Base-by-base conservation (phyloP, 2,888 invertebrate genomes). In the Folsomia manolachei region DNA sequence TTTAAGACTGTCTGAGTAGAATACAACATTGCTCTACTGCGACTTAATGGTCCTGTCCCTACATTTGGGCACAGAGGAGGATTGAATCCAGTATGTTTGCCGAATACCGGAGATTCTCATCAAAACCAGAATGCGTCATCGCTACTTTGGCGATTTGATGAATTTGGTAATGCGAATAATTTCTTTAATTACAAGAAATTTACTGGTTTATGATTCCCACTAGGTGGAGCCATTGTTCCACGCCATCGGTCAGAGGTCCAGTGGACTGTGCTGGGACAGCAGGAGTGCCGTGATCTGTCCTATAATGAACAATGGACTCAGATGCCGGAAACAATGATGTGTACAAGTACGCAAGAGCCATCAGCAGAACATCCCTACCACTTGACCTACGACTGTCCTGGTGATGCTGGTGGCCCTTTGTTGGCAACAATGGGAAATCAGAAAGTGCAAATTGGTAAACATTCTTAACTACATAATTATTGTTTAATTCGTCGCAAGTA, bases 21-120 rank as follows among this genome's bases (percentile, higher is more conserved):
- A 53, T 73, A 85, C 77, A 85, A 85, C 75, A 83, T 85, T 53
- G 85, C 85, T 14, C 74, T 85, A 9, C 75, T 85, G 9, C 80
- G 82, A 71, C 77, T 85, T 2, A 69, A 76, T 19, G 75, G 77
- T 7, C 78, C 79, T 4, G 81, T 82, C 4, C 76, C 76, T 27
- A 75, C 70, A 4, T 82, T 78, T 72, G 79, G 79, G 0, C 69
- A 68, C 19, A 81, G 81, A n/a, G 69, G 65, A 7, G 79, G 76
- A 52, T 76, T 82, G 2, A 74, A 75, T 51, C 82, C 82, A 0
- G 79, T 83, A n/a, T 83, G 83, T 70, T 73, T 82, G 19, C 83
- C 83, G 7, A 27, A 68, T n/a, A 26, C 65, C 19, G 63, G 63
- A n/a, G 62, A 56, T 25, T 64, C 71, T 1, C 74, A 73, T 56